These are phyloP conservation scores for Rhombomys opimus DNA, from an alignment of 2,113 vertebrate genomes.

Conservation along the genomic window DNA sequence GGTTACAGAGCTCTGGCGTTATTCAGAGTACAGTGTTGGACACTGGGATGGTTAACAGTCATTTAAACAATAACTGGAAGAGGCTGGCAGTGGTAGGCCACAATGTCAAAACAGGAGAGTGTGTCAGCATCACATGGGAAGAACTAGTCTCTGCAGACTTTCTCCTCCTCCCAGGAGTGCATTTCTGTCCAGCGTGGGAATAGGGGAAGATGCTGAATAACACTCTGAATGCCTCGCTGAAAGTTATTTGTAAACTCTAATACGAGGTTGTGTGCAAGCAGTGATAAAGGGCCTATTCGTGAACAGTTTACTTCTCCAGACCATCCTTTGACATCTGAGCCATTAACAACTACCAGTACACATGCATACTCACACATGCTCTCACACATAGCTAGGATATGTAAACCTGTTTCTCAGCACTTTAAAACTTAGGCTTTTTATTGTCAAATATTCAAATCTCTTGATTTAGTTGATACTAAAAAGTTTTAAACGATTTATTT, in stretches of 20 bases:
- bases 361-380: neutral
- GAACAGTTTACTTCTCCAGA: neutral
- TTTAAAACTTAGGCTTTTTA: neutral
- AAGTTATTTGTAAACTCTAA: constrained; percentile 3
- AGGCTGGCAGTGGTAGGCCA: neutral
- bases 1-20: neutral
- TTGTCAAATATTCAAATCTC: constrained; percentile 16
- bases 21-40: neutral
- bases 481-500: neutral
- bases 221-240: constrained; percentile 36
- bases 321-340: neutral
- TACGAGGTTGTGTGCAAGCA: neutral
- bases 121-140: neutral
- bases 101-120: neutral
- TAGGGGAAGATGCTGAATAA: neutral
- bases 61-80: neutral
- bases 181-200: neutral
- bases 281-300: neutral
- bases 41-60: neutral
- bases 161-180: neutral
- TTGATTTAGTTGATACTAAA: neutral
- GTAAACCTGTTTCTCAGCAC: neutral
- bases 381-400: neutral
- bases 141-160: neutral
- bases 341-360: neutral